Conservation (phyloP, 2,113 vertebrate genomes). For the Danionella cerebrum region DNA sequence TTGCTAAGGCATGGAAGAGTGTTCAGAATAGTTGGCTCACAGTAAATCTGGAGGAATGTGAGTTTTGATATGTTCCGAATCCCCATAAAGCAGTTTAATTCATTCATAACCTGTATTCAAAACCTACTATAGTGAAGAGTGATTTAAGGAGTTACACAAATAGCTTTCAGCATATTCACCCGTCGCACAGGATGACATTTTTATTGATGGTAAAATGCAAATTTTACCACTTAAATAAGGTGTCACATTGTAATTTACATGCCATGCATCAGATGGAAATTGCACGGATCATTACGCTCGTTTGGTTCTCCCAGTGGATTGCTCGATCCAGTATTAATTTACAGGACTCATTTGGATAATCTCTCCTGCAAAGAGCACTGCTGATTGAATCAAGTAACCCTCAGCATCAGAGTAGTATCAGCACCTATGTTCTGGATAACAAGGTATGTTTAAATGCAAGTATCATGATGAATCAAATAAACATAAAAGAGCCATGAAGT, state of each 20-base stretch:
- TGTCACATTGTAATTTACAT: slow-evolving; percentile 13
- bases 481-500: too few relatives aligned
- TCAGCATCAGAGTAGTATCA: background rate
- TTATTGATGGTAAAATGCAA: background rate
- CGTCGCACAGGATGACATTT: background rate
- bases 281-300: background rate
- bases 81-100: too few relatives aligned
- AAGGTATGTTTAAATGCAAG: background rate
- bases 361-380: background rate
- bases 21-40: too few relatives aligned
- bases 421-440: background rate
- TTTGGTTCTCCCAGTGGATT: background rate
- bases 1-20: too few relatives aligned
- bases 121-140: too few relatives aligned
- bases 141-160: background rate
- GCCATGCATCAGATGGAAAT: slow-evolving; percentile 6
- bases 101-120: too few relatives aligned
- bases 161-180: background rate
- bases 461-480: too few relatives aligned
- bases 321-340: background rate
- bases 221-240: slow-evolving; percentile 6
- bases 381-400: background rate
- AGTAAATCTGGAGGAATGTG: too few relatives aligned
- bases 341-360: background rate
- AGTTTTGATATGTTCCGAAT: too few relatives aligned